These are phyloP conservation scores for Deroplatys truncata DNA, from an alignment of 2,888 invertebrate genomes.

Conservation along the genomic window DNA sequence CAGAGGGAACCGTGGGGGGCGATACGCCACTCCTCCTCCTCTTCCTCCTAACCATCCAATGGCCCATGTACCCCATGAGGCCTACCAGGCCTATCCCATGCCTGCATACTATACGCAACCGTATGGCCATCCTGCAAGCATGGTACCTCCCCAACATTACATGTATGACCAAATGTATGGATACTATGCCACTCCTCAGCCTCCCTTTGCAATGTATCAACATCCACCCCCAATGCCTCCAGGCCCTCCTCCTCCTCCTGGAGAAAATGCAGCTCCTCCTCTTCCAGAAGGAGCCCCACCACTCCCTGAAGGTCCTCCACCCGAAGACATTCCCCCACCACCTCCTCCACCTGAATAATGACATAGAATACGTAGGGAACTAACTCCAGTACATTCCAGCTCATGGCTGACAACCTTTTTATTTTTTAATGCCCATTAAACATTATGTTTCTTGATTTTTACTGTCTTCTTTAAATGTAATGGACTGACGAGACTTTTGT, in stretches of 20 bases:
- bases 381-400: background rate
- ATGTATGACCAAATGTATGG: constrained; percentile 40
- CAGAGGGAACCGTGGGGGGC: constrained; percentile 38
- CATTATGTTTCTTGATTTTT: background rate
- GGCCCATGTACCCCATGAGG: background rate
- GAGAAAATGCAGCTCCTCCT: constrained; percentile 13
- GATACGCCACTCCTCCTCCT: constrained; percentile 16
- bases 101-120: background rate
- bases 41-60: background rate
- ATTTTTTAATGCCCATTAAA: background rate
- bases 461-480: background rate
- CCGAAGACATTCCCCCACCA: constrained; percentile 55
- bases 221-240: constrained; percentile 38
- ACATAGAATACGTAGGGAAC: background rate
- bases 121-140: background rate
- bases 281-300: constrained; percentile 43
- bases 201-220: constrained; percentile 36
- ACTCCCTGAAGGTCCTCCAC: constrained; percentile 57
- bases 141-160: constrained; percentile 28
- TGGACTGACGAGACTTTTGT: background rate
- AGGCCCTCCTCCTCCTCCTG: constrained; percentile 18
- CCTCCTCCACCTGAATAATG: constrained; percentile 49
- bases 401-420: background rate
- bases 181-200: constrained; percentile 37
- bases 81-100: constrained; percentile 28